Percentiles rank a stretch among this genome's conserved stretches.
These are phyloP conservation scores for Peromyscus nudipes DNA, from an alignment of 2,797 vertebrate species.

Conservation along the genomic window DNA sequence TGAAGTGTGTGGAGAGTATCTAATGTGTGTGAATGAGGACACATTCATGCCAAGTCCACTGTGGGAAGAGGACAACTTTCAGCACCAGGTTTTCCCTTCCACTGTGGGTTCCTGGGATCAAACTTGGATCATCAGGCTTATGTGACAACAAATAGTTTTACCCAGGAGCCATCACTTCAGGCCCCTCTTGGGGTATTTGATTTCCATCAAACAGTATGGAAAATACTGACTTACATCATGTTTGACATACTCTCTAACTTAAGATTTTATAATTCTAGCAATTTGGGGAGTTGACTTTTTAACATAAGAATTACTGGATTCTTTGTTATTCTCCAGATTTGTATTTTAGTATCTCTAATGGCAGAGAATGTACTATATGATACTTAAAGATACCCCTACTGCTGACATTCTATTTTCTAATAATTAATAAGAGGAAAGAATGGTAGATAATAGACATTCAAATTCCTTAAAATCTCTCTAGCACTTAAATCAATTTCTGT, in stretches of 20 bases:
- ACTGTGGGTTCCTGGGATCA: background rate
- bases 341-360: conserved; percentile 31
- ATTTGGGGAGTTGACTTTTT: conserved; percentile 15
- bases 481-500: conserved; percentile 32
- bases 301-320: background rate
- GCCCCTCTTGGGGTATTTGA: background rate
- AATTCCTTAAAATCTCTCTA: conserved; percentile 12
- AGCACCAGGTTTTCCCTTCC: no score
- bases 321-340: conserved; percentile 26
- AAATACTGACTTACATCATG: background rate
- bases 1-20: background rate
- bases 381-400: background rate
- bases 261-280: conserved; percentile 37
- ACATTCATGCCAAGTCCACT: background rate
- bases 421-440: conserved; percentile 49
- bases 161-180: background rate
- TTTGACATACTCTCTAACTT: background rate
- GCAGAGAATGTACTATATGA: background rate
- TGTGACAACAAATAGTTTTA: background rate
- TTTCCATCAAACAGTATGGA: conserved; percentile 33
- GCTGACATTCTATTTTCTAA: conserved; percentile 21
- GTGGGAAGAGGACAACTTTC: background rate
- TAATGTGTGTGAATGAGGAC: background rate
- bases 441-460: conserved; percentile 34
- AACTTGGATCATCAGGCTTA: background rate